phyloP scores from a whole-genome alignment of 1,140 invertebrate species.

The Hyphantria cunea region DNA sequence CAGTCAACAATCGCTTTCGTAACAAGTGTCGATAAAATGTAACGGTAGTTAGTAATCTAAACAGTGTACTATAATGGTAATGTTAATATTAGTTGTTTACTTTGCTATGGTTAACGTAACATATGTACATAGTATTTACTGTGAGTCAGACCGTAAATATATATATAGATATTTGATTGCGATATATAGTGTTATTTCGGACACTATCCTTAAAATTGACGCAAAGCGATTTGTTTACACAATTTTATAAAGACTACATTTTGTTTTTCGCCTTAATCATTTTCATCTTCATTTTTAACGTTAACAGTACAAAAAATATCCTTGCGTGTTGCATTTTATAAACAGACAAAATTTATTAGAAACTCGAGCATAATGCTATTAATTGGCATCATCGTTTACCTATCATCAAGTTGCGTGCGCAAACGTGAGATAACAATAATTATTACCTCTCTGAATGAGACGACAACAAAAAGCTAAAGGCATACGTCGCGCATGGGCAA shows the following conservation, averaged over 20 bases:
- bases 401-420: constrained; percentile 9
- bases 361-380: constrained; percentile 14
- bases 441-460: not conserved
- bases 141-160: too few species aligned
- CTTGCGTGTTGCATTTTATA: not conserved
- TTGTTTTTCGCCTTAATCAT: not conserved
- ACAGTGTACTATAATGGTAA: not conserved
- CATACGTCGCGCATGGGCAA: not conserved
- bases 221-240: not conserved
- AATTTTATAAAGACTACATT: not conserved
- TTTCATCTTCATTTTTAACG: too few species aligned
- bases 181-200: not conserved
- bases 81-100: not conserved
- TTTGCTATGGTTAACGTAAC: not conserved
- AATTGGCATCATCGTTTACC: constrained; percentile 13
- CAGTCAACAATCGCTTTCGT: not conserved
- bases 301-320: not conserved
- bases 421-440: constrained; percentile 2
- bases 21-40: too few species aligned
- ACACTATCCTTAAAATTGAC: not conserved
- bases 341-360: constrained; percentile 1
- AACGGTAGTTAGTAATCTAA: too few species aligned
- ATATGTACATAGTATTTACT: too few species aligned
- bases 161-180: too few species aligned
- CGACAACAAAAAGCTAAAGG: not conserved